Percentiles rank a stretch among this genome's conserved stretches.
Conservation (phyloP, 2,888 invertebrate genomes). For the Emmelina monodactyla region DNA sequence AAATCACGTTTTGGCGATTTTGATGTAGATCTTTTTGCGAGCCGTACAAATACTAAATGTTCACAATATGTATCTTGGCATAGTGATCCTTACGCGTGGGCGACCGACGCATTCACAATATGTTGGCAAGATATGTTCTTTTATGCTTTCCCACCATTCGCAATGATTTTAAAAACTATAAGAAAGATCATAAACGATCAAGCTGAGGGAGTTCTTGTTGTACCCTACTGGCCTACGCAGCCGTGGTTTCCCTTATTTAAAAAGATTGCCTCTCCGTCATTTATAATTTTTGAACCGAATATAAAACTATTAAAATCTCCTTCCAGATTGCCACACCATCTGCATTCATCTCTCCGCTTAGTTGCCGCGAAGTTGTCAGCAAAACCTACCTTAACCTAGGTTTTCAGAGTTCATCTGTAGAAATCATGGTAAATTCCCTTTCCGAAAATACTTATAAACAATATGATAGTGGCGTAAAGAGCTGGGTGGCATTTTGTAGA, state of each 20-base stretch:
- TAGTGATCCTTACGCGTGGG: constrained; percentile 10
- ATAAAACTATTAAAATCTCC: not conserved
- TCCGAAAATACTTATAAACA: not conserved
- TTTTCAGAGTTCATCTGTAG: not conserved
- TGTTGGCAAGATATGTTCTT: constrained; percentile 11
- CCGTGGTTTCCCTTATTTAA: constrained; percentile 16
- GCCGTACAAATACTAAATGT: constrained; percentile 14
- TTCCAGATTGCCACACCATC: constrained; percentile 1
- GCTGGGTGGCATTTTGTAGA: not conserved
- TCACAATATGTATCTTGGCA: constrained; percentile 13
- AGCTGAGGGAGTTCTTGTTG: constrained; percentile 14
- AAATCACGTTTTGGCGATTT: constrained; percentile 11
- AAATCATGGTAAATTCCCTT: not conserved
- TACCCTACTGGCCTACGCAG: constrained; percentile 15
- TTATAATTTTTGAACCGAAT: not conserved
- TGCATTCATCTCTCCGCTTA: not conserved
- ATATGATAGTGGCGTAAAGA: too few relatives aligned
- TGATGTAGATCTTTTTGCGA: constrained; percentile 14
- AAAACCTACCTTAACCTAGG: not conserved
- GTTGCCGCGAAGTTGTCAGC: not conserved
- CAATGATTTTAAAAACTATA: constrained; percentile 7
- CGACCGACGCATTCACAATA: constrained; percentile 16
- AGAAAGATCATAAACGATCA: constrained; percentile 15
- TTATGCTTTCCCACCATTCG: constrained; percentile 18
- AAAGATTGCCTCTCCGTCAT: not conserved